Evolutionary conservation across 2,797 vertebrate species (phyloP).

Genomic region (Chrysocyon brachyurus): DNA sequence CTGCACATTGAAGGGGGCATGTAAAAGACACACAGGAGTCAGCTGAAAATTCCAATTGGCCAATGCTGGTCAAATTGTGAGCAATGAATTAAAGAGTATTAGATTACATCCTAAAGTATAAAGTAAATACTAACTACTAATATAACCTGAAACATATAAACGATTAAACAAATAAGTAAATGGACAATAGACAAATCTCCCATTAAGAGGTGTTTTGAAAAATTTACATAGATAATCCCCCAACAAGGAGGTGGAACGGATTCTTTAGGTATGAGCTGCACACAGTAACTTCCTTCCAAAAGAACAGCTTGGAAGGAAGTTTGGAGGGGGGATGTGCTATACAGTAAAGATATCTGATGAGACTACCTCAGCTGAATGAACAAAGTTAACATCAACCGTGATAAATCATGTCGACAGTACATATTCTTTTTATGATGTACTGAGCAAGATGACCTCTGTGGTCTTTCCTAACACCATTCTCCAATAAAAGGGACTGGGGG

Average conservation of each 20-base stretch:
- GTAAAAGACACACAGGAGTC: not conserved
- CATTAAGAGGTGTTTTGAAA: not conserved
- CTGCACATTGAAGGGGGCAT: rapidly evolving
- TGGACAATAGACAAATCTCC: not conserved
- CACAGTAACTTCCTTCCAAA: not conserved
- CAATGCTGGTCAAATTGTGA: not conserved
- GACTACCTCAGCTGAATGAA: not conserved
- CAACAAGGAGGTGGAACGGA: not conserved
- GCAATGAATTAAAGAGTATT: not conserved
- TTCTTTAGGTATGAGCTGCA: not conserved
- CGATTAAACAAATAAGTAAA: not conserved
- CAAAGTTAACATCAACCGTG: not conserved
- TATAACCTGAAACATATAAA: not conserved
- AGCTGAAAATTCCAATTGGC: not conserved
- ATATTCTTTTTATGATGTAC: not conserved
- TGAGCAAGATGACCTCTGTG: not conserved
- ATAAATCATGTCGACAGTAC: not conserved
- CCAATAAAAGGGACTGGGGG: not conserved
- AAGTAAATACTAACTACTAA: not conserved
- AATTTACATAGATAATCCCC: not conserved
- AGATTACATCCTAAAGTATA: not conserved
- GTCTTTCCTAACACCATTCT: not conserved
- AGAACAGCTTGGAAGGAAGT: not conserved
- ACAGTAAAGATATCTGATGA: not conserved
- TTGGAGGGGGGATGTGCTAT: rapidly evolving